Conservation (phyloP, 1,140 invertebrate genomes). For the Radopholus similis region DNA sequence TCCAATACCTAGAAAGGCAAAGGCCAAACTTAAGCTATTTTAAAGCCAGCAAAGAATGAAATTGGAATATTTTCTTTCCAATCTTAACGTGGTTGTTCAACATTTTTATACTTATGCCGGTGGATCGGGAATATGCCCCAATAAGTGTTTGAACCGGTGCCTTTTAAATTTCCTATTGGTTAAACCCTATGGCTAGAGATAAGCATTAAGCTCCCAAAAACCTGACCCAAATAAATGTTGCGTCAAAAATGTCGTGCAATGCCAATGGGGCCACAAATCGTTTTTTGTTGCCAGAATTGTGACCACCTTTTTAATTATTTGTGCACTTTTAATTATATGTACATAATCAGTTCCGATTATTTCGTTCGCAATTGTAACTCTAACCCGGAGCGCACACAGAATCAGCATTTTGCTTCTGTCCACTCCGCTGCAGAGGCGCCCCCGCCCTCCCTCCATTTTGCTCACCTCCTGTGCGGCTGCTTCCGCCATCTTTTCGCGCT, state of each 20-base stretch:
- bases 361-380: no score
- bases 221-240: slow-evolving; percentile 1
- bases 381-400: no score
- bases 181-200: background rate
- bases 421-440: background rate
- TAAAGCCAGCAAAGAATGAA: no score
- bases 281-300: no score
- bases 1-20: no score
- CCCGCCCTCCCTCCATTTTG: background rate
- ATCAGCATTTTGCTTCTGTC: background rate
- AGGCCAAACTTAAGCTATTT: no score
- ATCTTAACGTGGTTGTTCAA: background rate
- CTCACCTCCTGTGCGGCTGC: slow-evolving; percentile 6
- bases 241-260: no score
- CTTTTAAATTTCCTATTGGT: no score
- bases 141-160: no score
- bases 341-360: no score
- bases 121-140: no score
- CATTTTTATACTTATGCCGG: background rate
- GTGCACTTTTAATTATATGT: background rate
- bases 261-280: no score
- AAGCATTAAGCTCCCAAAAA: background rate
- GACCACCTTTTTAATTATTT: background rate
- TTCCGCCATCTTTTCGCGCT: slow-evolving; percentile 1
- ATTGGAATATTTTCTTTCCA: background rate